Evolutionary conservation across 2,888 invertebrate genomes (phyloP).

Genomic region (Nipponacmea schrenckii): DNA sequence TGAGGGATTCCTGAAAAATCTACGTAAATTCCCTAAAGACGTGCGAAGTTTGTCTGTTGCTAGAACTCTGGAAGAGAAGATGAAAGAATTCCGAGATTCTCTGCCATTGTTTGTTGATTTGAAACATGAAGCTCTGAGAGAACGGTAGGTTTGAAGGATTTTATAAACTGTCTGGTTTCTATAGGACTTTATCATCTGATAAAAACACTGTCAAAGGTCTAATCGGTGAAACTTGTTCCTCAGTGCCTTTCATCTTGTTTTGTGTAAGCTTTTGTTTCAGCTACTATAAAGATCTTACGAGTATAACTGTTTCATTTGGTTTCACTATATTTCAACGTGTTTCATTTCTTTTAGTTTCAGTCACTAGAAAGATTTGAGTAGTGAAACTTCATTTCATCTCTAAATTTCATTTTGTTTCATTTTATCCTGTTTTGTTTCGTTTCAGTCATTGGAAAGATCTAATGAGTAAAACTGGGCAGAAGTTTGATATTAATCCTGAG

Average conservation of each 20-base stretch:
- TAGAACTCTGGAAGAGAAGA: constrained; percentile 79
- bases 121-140: constrained; percentile 89
- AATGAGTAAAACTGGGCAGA: constrained; percentile 83
- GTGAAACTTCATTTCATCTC: too few species aligned
- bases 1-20: constrained; percentile 83
- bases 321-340: too few species aligned
- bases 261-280: too few species aligned
- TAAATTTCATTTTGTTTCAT: too few species aligned
- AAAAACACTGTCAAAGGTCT: not conserved
- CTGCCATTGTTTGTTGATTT: constrained; percentile 90
- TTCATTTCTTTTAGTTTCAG: too few species aligned
- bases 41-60: constrained; percentile 74
- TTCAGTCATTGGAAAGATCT: constrained; percentile 86
- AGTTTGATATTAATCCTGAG: constrained; percentile 88
- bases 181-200: too few species aligned
- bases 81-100: constrained; percentile 88
- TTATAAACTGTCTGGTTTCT: not conserved
- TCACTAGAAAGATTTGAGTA: too few species aligned
- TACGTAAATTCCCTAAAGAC: constrained; percentile 79
- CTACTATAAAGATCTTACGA: too few species aligned
- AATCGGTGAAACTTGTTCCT: too few species aligned
- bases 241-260: too few species aligned
- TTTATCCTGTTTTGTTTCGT: not conserved
- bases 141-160: constrained; percentile 67
- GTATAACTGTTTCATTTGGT: too few species aligned